Evolutionary conservation across 2,888 invertebrate genomes (phyloP).

Genomic region (Drosophila anomalipes): DNA sequence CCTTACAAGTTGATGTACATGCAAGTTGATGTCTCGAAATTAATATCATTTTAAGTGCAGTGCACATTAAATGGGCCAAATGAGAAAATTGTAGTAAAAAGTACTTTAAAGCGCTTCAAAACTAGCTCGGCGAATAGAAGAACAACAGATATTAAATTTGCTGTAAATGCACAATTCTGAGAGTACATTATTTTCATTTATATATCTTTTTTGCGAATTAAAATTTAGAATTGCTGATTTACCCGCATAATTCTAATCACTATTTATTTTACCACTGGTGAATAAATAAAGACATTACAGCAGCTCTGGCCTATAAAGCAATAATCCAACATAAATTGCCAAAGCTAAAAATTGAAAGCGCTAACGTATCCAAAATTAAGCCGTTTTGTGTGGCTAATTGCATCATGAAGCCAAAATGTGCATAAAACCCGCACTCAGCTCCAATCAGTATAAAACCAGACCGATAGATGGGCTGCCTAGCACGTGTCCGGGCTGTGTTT

Average conservation of each 20-base stretch:
- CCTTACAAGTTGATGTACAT: not conserved
- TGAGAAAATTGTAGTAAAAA: not conserved
- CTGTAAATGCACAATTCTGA: not conserved
- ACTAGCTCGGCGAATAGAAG: not conserved
- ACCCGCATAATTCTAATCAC: not conserved
- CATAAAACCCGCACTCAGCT: constrained; percentile 17
- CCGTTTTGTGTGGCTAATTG: constrained; percentile 43
- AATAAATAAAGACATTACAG: not conserved
- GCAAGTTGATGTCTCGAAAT: not conserved
- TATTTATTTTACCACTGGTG: not conserved
- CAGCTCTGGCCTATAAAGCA: not conserved
- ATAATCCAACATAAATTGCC: not conserved
- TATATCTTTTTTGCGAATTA: not conserved
- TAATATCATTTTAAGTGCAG: not conserved
- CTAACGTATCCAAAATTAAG: constrained; percentile 11
- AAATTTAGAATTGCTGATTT: not conserved
- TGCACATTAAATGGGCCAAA: not conserved
- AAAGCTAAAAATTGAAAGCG: not conserved
- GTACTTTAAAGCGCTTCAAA: not conserved
- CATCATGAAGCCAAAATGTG: constrained; percentile 45
- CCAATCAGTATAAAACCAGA: constrained; percentile 23
- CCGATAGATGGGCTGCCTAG: constrained; percentile 1
- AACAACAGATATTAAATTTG: not conserved
- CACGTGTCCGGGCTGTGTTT: constrained; percentile 27
- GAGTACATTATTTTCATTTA: not conserved